Evolutionary conservation across 2,888 invertebrate genomes (phyloP).

Genomic region (Synergus laeviventris): DNA sequence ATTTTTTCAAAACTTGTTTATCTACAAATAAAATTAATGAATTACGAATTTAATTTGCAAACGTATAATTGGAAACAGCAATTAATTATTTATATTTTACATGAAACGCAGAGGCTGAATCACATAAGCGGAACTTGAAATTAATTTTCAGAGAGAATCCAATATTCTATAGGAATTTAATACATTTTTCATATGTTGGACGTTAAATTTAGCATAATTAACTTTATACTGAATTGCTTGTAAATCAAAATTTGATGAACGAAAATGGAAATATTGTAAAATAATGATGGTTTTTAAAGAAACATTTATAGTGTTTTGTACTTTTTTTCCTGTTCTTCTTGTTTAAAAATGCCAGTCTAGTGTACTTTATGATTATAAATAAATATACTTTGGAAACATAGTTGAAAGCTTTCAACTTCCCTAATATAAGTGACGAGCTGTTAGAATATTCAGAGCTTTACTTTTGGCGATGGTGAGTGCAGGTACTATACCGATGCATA

Average conservation of each 20-base stretch:
- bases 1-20: not conserved
- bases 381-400: not conserved
- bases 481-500: too few species aligned
- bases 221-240: not conserved
- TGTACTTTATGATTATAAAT: not conserved
- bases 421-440: constrained; percentile 27
- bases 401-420: constrained; percentile 34
- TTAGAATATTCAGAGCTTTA: constrained; percentile 35
- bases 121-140: not conserved
- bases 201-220: not conserved
- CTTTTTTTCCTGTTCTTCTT: not conserved
- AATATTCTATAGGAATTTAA: not conserved
- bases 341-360: not conserved
- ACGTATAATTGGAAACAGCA: not conserved
- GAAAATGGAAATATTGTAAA: not conserved
- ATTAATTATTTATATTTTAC: not conserved
- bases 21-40: not conserved
- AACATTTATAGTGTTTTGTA: not conserved
- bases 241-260: not conserved
- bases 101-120: not conserved
- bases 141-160: not conserved
- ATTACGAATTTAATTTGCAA: not conserved
- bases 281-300: not conserved
- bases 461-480: constrained; percentile 33
- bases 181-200: not conserved